phyloP scores from a whole-genome alignment of 2,888 invertebrate genomes.

The Mythimna vitellina region DNA sequence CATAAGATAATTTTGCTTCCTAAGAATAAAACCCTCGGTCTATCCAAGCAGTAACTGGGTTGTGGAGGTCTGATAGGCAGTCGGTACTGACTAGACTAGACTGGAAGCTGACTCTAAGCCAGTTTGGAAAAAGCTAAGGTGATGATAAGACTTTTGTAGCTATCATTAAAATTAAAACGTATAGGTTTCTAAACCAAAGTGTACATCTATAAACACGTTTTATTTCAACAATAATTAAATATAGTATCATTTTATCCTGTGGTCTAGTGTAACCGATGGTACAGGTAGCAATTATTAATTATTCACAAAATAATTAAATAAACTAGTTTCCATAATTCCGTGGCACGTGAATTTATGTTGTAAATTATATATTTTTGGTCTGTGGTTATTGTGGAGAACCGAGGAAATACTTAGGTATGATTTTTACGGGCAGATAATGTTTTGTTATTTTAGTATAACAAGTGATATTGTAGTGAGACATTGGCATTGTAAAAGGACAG shows the following conservation, averaged over 20 bases:
- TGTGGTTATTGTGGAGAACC: slow-evolving; percentile 3
- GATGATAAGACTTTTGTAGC: too few relatives aligned
- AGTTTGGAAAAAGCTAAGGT: too few relatives aligned
- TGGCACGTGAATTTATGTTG: not conserved
- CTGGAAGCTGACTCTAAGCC: too few relatives aligned
- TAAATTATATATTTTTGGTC: slow-evolving; percentile 18
- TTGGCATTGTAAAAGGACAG: too few relatives aligned
- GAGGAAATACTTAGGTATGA: not conserved
- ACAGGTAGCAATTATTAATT: slow-evolving; percentile 11
- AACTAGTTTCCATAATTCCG: not conserved
- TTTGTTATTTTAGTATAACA: not conserved
- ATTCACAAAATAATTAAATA: slow-evolving; percentile 15
- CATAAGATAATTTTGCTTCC: too few relatives aligned
- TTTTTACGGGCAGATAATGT: not conserved
- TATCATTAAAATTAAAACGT: too few relatives aligned
- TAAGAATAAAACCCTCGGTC: too few relatives aligned
- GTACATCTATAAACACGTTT: not conserved
- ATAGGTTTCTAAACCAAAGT: too few relatives aligned
- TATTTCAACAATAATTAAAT: slow-evolving; percentile 1
- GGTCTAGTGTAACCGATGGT: not conserved
- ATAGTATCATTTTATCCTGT: not conserved
- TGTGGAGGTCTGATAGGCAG: too few relatives aligned
- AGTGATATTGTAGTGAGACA: too few relatives aligned
- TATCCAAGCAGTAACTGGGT: too few relatives aligned
- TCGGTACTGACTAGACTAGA: too few relatives aligned